These are phyloP conservation scores for Bombylius discolor DNA, from an alignment of 2,888 invertebrate genomes.

Conservation along the genomic window DNA sequence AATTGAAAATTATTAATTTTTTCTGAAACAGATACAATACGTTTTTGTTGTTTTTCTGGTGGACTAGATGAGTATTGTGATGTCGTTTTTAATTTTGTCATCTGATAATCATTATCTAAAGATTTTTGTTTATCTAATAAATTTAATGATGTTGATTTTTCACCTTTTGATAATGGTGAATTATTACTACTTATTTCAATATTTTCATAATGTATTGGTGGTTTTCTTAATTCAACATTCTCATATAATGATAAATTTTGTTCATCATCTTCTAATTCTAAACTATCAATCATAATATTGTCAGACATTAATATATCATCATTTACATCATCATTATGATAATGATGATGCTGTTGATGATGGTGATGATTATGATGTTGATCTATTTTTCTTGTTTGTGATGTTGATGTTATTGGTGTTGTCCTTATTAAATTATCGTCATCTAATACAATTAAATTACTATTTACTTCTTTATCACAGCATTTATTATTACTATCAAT, in stretches of 20 bases:
- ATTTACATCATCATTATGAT: slow-evolving; percentile 14
- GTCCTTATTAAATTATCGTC: slow-evolving; percentile 11
- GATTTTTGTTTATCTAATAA: neutral
- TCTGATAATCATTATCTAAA: too few relatives aligned
- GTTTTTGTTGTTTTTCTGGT: neutral
- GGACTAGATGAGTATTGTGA: neutral
- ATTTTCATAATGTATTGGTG: slow-evolving; percentile 32
- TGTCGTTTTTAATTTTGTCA: neutral
- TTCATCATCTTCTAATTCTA: slow-evolving; percentile 23
- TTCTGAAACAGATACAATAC: too few relatives aligned
- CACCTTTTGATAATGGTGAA: neutral
- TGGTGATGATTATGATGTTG: slow-evolving; percentile 12
- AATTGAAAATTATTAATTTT: too few relatives aligned
- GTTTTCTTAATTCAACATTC: slow-evolving; percentile 34
- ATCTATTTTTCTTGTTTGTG: neutral
- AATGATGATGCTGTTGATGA: slow-evolving; percentile 7
- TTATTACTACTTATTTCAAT: slow-evolving; percentile 24
- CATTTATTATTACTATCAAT: neutral
- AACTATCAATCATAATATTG: slow-evolving; percentile 17
- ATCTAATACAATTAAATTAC: slow-evolving; percentile 16
- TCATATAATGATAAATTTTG: slow-evolving; percentile 31
- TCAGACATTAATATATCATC: slow-evolving; percentile 20
- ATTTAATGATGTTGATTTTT: neutral
- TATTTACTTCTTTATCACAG: slow-evolving; percentile 14
- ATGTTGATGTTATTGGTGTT: neutral